phyloP scores from a whole-genome alignment of 1,140 invertebrate genomes.

The Psilanteris sp. region DNA sequence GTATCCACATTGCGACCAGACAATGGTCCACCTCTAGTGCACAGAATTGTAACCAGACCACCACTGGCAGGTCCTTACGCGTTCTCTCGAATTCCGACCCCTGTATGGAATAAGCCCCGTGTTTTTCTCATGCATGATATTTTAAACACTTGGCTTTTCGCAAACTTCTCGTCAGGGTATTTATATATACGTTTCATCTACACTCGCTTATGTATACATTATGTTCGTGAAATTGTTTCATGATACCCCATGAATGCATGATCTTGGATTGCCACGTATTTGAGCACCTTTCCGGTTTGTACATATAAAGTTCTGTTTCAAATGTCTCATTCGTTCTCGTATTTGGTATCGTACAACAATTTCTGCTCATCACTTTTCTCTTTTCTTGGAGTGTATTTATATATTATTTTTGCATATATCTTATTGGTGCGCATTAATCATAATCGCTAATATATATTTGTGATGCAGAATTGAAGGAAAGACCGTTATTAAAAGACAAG shows the following conservation, averaged over 20 bases:
- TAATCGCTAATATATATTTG: constrained; percentile 3
- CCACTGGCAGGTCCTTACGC: constrained; percentile 93
- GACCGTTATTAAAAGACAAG: constrained; percentile 80
- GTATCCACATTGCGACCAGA: constrained; percentile 77
- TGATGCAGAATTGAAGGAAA: constrained; percentile 80
- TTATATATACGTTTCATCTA: constrained; percentile 66
- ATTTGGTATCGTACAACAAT: constrained; percentile 55
- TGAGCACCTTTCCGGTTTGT: constrained; percentile 14
- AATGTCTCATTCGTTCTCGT: constrained; percentile 12
- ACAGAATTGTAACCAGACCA: constrained; percentile 86
- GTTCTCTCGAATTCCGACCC: constrained; percentile 91
- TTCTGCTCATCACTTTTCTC: constrained; percentile 39
- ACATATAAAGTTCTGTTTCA: constrained; percentile 17
- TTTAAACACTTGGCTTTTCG: constrained; percentile 90
- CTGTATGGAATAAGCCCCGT: constrained; percentile 88
- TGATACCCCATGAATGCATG: constrained; percentile 51
- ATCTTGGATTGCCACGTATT: constrained; percentile 15
- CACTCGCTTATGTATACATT: constrained; percentile 62
- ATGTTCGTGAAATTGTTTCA: constrained; percentile 48
- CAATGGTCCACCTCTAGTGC: constrained; percentile 80
- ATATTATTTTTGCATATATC: background rate
- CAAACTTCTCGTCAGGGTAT: constrained; percentile 89
- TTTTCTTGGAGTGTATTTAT: constrained; percentile 16
- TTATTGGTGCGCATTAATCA: background rate
- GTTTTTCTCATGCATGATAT: constrained; percentile 88